Base-by-base conservation (phyloP, 2,888 invertebrate genomes). In the Pollenia amentaria region DNA sequence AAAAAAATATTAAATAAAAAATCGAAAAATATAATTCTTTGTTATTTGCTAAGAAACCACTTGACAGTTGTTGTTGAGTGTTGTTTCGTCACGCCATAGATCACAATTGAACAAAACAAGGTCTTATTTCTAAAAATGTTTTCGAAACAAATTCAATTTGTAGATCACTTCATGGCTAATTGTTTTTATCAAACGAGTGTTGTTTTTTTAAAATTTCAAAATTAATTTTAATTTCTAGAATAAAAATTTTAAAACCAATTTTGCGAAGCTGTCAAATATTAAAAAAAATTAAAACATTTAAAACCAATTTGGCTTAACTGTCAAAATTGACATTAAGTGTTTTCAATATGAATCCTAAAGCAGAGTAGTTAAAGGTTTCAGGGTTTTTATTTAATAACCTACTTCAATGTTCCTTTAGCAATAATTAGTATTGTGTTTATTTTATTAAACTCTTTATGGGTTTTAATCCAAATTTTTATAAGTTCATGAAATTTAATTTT, bases 11-110 rank as follows among this genome's bases (percentile, higher is more conserved):
- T 18, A 60, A 70, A 57, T 3, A 18, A 64, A 42, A 29, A 46
- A 72, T n/a, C n/a, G n/a, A n/a, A n/a, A n/a, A n/a, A n/a, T n/a
- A 72, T 29, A 29, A 44, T 48, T 65, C 55, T 69, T 60, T 48
- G 21, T 42, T 6, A 29, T 69, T 53, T 55, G 11, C 18, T 62
- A 42, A 53, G 46, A 18, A 57, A 69, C 65, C 42, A 70, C 65
- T 46, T 70, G 76, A 72, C 76, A 78, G 77, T 65, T 29, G 29
- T 29, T 29, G 29, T 29, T 78, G 48, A 67, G 42, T 73, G 51
- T 51, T 18, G 21, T 14, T 67, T 67, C 29, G 65, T 84, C 78
- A 78, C 51, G 72, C 77, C 48, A 77, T 57, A 57, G 44, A 67
- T 10, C 21, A 21, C 29, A 79, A 67, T 38, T 69, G 16, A 12